phyloP scores from a whole-genome alignment of 2,888 invertebrate species.

The Dolichomitus sp. region DNA sequence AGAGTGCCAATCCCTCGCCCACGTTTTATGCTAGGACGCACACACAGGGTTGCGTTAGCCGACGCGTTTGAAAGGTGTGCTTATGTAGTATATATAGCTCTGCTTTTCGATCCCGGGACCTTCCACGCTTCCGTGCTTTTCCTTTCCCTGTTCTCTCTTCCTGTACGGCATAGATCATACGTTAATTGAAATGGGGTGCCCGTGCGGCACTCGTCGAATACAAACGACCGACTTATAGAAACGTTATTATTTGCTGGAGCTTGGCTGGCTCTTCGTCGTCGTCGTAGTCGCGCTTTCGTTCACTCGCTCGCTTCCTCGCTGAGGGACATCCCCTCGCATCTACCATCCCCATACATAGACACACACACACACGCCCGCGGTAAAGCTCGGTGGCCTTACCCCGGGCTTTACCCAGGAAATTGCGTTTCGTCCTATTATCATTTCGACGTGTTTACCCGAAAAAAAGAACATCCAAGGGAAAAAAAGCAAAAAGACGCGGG shows the following conservation, averaged over 20 bases:
- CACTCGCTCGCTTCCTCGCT: constrained; percentile 37
- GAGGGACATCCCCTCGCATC: constrained; percentile 61
- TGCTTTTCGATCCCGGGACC: constrained; percentile 55
- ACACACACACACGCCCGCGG: constrained; percentile 54
- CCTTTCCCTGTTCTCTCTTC: constrained; percentile 62
- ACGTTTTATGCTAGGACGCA: constrained; percentile 74
- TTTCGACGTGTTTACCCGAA: constrained; percentile 71
- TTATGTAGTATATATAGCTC: constrained; percentile 28
- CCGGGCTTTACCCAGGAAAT: constrained; percentile 79
- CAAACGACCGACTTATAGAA: constrained; percentile 86
- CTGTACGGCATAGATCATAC: constrained; percentile 86
- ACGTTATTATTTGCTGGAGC: constrained; percentile 84
- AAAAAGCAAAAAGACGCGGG: constrained; percentile 33
- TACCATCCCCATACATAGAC: constrained; percentile 23
- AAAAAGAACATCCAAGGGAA: constrained; percentile 33
- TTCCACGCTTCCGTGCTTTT: constrained; percentile 48
- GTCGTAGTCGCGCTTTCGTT: constrained; percentile 40
- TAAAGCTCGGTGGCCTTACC: constrained; percentile 68
- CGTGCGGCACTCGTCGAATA: constrained; percentile 83
- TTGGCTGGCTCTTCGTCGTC: constrained; percentile 38
- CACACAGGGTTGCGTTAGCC: constrained; percentile 10
- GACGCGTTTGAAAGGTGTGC: constrained; percentile 81
- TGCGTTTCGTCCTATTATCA: constrained; percentile 78
- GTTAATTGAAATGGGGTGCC: constrained; percentile 86
- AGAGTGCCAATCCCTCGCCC: constrained; percentile 81